These are phyloP conservation scores for Callaeas wilsoni DNA, from an alignment of 2,113 vertebrate species.

Conservation along the genomic window DNA sequence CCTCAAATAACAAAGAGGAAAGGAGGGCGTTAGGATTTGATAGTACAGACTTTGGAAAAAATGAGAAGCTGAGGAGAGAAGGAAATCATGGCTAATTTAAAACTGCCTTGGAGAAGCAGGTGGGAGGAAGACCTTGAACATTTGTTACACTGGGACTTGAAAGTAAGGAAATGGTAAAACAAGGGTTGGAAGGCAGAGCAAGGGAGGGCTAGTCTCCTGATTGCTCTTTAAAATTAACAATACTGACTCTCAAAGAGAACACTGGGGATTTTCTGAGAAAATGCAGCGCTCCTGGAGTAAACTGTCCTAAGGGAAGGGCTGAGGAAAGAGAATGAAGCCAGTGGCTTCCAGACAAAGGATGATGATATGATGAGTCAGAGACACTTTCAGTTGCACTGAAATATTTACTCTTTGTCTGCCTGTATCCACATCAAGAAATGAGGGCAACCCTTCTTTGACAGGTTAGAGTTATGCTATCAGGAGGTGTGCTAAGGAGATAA, in stretches of 20 bases:
- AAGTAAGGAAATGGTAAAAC: constrained; percentile 54
- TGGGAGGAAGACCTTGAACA: constrained; percentile 41
- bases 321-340: constrained; percentile 30
- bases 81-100: constrained; percentile 50
- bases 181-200: constrained; percentile 17
- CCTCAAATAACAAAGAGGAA: constrained; percentile 31
- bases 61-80: neutral
- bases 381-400: neutral
- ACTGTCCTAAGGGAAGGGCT: constrained; percentile 9
- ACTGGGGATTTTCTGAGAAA: constrained; percentile 28
- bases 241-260: constrained; percentile 29
- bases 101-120: constrained; percentile 40
- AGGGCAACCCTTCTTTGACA: neutral
- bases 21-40: constrained; percentile 3
- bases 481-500: neutral
- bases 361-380: constrained; percentile 18
- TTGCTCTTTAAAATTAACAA: constrained; percentile 36
- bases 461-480: neutral
- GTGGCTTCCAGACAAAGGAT: constrained; percentile 22
- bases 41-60: constrained; percentile 44
- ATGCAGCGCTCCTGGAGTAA: constrained; percentile 21
- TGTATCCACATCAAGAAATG: neutral
- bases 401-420: constrained; percentile 26
- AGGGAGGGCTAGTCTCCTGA: neutral
- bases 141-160: constrained; percentile 8